These are phyloP conservation scores for Trilocha varians DNA, from an alignment of 2,888 invertebrate genomes.

Conservation along the genomic window DNA sequence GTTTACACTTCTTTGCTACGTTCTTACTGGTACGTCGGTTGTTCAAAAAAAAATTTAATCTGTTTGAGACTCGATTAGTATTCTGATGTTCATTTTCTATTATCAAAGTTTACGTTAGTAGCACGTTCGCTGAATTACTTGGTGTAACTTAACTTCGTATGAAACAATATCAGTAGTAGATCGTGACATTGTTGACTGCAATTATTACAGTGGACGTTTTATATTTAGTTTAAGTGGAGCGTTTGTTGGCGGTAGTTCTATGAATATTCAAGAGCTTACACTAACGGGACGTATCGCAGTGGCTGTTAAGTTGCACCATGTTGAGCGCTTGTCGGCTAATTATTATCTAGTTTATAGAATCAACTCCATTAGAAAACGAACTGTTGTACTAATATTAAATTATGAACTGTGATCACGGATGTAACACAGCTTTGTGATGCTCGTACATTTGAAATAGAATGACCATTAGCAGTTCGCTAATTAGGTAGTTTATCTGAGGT, in stretches of 20 bases:
- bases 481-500: conserved; percentile 17
- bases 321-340: conserved; percentile 33
- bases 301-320: conserved; percentile 58
- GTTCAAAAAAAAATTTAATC: neutral
- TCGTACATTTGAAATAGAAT: conserved; percentile 17
- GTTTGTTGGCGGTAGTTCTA: conserved; percentile 25
- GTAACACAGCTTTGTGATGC: neutral
- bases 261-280: conserved; percentile 54
- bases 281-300: conserved; percentile 46
- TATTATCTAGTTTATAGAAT: conserved; percentile 22
- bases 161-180: neutral
- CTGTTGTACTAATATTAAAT: neutral
- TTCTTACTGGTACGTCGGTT: neutral
- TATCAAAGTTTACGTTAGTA: neutral
- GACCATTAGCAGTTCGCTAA: conserved; percentile 25
- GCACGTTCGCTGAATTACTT: neutral
- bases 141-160: neutral
- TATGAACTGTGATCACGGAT: neutral
- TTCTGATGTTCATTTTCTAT: neutral
- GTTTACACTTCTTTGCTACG: too few species aligned
- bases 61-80: neutral
- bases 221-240: conserved; percentile 4
- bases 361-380: neutral
- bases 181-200: neutral
- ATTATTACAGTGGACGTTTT: neutral